These are phyloP conservation scores for Parauchenoglanis punctatus DNA, from an alignment of 2,797 vertebrate species.

Conservation along the genomic window DNA sequence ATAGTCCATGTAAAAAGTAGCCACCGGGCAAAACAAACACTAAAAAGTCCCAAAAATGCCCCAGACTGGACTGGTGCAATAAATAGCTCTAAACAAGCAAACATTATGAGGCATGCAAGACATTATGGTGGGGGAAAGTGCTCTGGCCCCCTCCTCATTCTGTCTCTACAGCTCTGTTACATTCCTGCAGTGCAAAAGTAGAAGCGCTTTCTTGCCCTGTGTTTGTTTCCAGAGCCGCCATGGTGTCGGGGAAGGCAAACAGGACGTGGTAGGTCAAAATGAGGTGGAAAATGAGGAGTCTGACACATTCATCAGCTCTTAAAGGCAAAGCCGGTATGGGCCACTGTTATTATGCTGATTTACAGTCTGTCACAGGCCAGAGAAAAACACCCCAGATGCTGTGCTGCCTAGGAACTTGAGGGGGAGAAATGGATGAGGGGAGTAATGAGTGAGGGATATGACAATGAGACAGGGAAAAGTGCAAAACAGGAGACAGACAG, in stretches of 20 bases:
- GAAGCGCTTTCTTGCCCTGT: conserved; percentile 40
- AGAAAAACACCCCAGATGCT: conserved; percentile 48
- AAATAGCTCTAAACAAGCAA: conserved; percentile 55
- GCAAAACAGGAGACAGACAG: conserved; percentile 36
- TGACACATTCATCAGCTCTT: conserved; percentile 69
- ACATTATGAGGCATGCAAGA: conserved; percentile 47
- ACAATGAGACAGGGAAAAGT: conserved; percentile 34
- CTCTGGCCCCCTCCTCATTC: conserved; percentile 13
- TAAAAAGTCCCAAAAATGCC: conserved; percentile 39
- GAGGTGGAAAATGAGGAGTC: conserved; percentile 55
- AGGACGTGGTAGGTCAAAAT: conserved; percentile 47
- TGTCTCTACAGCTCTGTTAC: conserved; percentile 29
- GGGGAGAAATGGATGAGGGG: conserved; percentile 15
- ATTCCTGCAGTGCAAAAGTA: conserved; percentile 53
- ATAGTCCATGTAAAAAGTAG: conserved; percentile 33
- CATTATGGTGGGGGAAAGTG: conserved; percentile 5
- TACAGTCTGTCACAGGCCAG: conserved; percentile 40
- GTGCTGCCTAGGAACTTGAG: conserved; percentile 26
- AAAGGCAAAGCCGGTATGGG: conserved; percentile 59
- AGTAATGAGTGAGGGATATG: conserved; percentile 50
- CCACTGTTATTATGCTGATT: conserved; percentile 56
- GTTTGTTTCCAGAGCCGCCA: conserved; percentile 55
- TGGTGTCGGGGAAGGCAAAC: conserved; percentile 52
- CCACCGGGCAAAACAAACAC: conserved; percentile 47
- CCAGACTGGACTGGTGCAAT: conserved; percentile 47